Base-by-base conservation (phyloP, 1,140 invertebrate species). In the Sinonovacula constricta region DNA sequence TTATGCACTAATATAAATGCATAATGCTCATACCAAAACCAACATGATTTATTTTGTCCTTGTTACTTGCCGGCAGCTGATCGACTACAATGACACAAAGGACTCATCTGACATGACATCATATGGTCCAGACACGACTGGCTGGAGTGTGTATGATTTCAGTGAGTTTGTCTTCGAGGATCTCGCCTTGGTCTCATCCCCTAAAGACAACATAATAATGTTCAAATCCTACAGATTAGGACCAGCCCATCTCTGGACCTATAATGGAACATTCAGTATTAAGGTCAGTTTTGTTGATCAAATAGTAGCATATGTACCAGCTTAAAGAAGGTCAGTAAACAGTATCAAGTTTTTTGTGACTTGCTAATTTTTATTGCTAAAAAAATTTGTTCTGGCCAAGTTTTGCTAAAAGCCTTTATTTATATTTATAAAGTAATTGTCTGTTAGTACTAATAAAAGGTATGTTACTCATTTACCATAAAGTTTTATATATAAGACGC, bases 51-150 rank as follows among this genome's bases (percentile, higher is more conserved):
- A 2, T 5, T 33, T 10, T 51, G 30, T 24, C n/a, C 39, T 65
- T 45, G 59, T 62, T 68, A 65, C 79, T 56, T n/a, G n/a, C n/a
- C n/a, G n/a, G 10, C 79, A 88, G 87, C 54, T 88, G 36, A 75
- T 85, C 15, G 86, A 88, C 59, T 88, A 87, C 66, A 83, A 88
- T 81, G 88, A 88, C 70, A 83, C 79, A 1, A 12, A 79, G 56
- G 86, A 88, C 67, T 51, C 59, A n/a, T 84, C 88, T 14, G 79
- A 84, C 62, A 70, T 87, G 31, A 62, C 30, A 0, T 0, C 60
- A 18, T 82, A 69, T 54, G 49, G 65, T 33, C 7, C 34, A 14
- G 66, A 79, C 4, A 51, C 31, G 0, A 78, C 82, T 14, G 57
- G 14, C 12, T 84, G 81, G 80, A 83, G 67, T 10, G 72, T 87